These are phyloP conservation scores for Syncerus caffer DNA, from an alignment of 2,797 vertebrate genomes.

Conservation along the genomic window DNA sequence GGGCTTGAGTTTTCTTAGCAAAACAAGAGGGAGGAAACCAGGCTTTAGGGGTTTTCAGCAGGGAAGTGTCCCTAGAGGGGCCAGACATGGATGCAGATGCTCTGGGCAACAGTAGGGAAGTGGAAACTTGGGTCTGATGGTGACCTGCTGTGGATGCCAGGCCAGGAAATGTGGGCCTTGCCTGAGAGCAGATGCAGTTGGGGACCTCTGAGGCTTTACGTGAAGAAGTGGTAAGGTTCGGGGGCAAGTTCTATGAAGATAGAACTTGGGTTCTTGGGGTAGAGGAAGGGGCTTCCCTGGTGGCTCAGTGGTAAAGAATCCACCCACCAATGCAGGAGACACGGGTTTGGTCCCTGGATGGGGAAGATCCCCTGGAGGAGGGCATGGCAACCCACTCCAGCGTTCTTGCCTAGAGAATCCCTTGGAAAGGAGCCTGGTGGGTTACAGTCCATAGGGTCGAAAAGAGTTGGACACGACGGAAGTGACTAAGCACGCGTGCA, in stretches of 20 bases:
- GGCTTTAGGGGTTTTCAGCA: neutral
- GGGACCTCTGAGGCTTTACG: neutral
- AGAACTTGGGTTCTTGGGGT: too few species aligned
- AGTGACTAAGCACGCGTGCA: rapidly evolving
- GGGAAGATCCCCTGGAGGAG: neutral
- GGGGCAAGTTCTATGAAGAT: neutral
- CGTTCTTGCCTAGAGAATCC: neutral
- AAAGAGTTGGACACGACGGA: neutral
- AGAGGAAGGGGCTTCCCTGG: neutral
- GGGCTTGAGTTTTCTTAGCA: neutral
- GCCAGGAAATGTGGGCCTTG: neutral
- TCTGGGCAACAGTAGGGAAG: too few species aligned
- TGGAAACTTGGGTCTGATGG: neutral
- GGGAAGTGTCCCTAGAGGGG: neutral
- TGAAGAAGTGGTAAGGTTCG: neutral
- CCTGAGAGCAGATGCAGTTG: neutral
- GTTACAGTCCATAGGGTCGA: neutral
- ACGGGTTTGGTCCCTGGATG: rapidly evolving
- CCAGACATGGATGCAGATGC: too few species aligned
- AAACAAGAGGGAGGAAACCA: neutral
- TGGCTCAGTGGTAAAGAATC: neutral
- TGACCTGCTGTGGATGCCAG: neutral
- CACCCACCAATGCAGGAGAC: neutral
- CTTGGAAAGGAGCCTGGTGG: neutral
- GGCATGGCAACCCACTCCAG: neutral